phyloP scores from a whole-genome alignment of 2,797 vertebrate species.

The Darevskia mixta region DNA sequence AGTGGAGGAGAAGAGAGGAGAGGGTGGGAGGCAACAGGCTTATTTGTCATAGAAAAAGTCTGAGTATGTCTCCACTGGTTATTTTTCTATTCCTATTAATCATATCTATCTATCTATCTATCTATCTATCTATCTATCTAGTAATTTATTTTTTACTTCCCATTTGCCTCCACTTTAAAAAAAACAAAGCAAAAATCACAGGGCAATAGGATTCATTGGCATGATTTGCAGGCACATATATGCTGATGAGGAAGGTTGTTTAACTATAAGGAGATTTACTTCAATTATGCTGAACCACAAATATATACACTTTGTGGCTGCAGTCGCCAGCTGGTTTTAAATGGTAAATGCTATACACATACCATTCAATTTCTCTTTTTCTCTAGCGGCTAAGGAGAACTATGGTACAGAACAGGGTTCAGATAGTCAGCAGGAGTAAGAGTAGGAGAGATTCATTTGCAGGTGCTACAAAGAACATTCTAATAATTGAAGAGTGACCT shows the following conservation, averaged over 20 bases:
- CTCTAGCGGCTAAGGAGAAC: constrained; percentile 4
- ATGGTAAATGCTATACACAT: background rate
- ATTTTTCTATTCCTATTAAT: constrained; percentile 53
- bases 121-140: no score
- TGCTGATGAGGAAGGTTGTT: constrained; percentile 34
- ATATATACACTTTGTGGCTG: background rate
- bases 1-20: constrained; percentile 20
- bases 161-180: background rate
- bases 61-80: constrained; percentile 12
- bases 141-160: background rate
- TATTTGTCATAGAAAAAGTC: constrained; percentile 22
- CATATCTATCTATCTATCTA: constrained; percentile 17
- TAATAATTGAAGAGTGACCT: background rate
- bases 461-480: background rate
- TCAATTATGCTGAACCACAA: background rate
- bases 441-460: background rate
- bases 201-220: constrained; percentile 14
- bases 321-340: constrained; percentile 3
- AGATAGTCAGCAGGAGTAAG: background rate
- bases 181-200: constrained; percentile 47
- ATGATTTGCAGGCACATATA: background rate
- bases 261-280: constrained; percentile 7
- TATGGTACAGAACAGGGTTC: background rate
- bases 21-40: constrained; percentile 22
- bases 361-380: background rate